Base-by-base conservation (phyloP, 1,140 invertebrate species). In the Brachionus plicatilis region DNA sequence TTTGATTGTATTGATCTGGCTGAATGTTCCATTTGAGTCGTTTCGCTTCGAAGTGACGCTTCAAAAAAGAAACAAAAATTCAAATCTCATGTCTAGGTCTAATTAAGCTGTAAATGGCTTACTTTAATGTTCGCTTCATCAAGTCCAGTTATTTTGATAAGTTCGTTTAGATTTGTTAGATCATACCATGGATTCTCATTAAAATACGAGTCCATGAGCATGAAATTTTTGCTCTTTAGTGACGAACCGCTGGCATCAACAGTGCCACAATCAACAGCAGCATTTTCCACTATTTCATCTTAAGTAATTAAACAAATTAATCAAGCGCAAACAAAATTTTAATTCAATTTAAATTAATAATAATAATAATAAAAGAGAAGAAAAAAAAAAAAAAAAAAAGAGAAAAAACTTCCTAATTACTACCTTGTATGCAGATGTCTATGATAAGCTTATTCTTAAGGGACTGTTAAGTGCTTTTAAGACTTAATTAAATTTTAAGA, bases 131-230 rank as follows among this genome's bases (percentile, higher is more conserved):
- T 82, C 33, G 20, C 20, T 47, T 82, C 79, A 65, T 82, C 79
- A 12, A 82, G 53, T 82, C 79, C 79, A 82, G 79, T 82, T 82
- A 82, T 8, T 65, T 82, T 82, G 4, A 82, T 82, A 24, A 82
- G 53, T 56, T 82, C 79, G 43, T 65, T 47, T 41, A 82, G 29
- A 82, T 82, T 82, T 65, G 79, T 82, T 68, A 82, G 14, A 82
- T 82, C 79, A 82, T 82, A 82, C 53, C 79, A 82, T 68, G 79
- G 79, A 82, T 82, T 82, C 43, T 82, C 37, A 60, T 68, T 60
- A 65, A 82, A 82, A 68, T 82, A 82, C 37, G 43, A 41, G n/a
- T 82, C 79, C 50, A 65, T 82, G 29, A 65, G 79, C 79, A 82
- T 82, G 79, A 82, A 68, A 65, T 68, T 82, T 24, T 43, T 68